Base-by-base conservation (phyloP, 30 jellyfish, hydroid and myxozoan genomes). In the Rhopilema esculentum region DNA sequence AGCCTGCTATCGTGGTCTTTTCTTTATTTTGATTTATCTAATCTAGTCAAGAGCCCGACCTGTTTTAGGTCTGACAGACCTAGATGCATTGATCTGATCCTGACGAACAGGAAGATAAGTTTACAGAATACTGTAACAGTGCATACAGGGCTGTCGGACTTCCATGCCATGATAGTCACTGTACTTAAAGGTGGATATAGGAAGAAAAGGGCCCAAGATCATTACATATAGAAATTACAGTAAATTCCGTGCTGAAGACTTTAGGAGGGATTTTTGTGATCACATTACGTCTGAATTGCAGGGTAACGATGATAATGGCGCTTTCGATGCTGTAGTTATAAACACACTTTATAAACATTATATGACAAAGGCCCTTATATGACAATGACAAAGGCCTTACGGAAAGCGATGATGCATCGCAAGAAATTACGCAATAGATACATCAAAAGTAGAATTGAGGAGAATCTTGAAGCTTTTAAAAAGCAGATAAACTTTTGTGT, bases 61-160 rank as follows among this genome's bases (percentile, higher is more conserved):
- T 77, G 91, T 49, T 88, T 76, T 71, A 77, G 69, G 83, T 83
- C 86, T 26, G 86, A 70, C 82, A 79, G 76, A 68, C 91, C 91
- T 31, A 64, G 86, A 57, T 77, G 96, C 72, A 88, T 77, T 51
- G 87, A 77, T 71, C 72, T 31, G 32, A 88, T 77, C 23, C 89
- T 72, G 27, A 85, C 83, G 49, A 86, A 86, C 76, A 57, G 84
- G 66, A 27, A 32, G 28, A 32, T 72, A 68, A 87, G 85, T 77
- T 88, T 88, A 40, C 91, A 77, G 50, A 33, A 77, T 65, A 31
- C 86, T 51, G 89, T 63, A 27, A 7, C 49, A 31, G 33, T 67
- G 49, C 78, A 64, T 67, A 26, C 49, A 67, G 78, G 33, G 78
- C 78, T 20, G 57, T 67, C 78, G 78, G 78, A 67, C 49, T 67